Conservation (phyloP, 2,888 invertebrate genomes). For the Trypoxylon attenuatum region DNA sequence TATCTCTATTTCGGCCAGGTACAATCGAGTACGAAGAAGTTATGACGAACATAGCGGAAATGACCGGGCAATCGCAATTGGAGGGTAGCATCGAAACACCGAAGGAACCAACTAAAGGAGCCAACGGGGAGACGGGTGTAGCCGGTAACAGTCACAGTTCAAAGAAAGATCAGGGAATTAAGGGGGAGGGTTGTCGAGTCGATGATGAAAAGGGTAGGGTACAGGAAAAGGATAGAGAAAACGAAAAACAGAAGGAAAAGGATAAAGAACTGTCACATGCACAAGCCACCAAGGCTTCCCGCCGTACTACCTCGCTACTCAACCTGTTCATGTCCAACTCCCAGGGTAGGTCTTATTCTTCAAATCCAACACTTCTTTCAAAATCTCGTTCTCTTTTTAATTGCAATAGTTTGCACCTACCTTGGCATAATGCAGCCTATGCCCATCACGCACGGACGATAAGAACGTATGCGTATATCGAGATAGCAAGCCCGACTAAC, state of each 20-base stretch:
- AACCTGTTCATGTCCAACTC: constrained; percentile 97
- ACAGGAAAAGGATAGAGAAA: constrained; percentile 63
- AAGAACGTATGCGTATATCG: neutral
- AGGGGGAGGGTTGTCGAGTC: constrained; percentile 69
- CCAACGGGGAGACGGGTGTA: constrained; percentile 73
- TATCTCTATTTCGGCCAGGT: constrained; percentile 55
- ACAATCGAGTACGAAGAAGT: constrained; percentile 72
- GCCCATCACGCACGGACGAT: neutral
- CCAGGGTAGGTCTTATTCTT: constrained; percentile 82
- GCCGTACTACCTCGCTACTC: constrained; percentile 94
- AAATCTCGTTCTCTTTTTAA: constrained; percentile 33
- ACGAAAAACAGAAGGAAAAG: constrained; percentile 63
- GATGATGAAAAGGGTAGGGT: constrained; percentile 64
- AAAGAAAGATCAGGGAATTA: constrained; percentile 69
- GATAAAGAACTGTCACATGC: constrained; percentile 61
- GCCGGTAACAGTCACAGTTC: constrained; percentile 72
- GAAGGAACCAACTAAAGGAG: constrained; percentile 68
- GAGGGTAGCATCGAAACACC: constrained; percentile 57
- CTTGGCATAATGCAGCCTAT: constrained; percentile 35
- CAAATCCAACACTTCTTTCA: constrained; percentile 36
- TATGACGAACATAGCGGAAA: constrained; percentile 68
- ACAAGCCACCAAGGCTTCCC: constrained; percentile 83
- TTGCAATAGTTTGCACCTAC: constrained; percentile 43
- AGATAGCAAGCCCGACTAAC: too few species aligned
- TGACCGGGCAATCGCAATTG: constrained; percentile 62